Evolutionary conservation across 2,888 invertebrate species (phyloP), one percentile per base, ranked within the genome.

Genomic region (Epinotia demarniana): DNA sequence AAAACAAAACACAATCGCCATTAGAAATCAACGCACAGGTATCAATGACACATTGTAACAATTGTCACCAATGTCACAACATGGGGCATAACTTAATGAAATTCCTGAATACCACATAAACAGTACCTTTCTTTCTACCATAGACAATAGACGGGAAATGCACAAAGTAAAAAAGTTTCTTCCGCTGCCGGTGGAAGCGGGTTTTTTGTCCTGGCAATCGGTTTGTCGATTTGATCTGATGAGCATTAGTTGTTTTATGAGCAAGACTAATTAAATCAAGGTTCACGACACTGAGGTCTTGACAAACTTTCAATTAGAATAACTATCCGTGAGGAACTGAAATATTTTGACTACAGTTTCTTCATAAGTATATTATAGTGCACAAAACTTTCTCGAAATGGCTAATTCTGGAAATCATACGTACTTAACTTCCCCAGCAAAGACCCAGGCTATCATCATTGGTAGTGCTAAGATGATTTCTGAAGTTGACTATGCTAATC

Each of bases 81-180:
- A 61, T n/a, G n/a, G n/a, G 53, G 53, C 61, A 27, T n/a, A 53
- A 53, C 5, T 39, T 23, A 57, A 18, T 58, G 55, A 57, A 39
- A 72, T 64, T 64, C 27, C 46, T 66, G 23, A 58, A 64, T 43
- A 49, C 18, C 8, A 53, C 46, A 49, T 46, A 49, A 53, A 16
- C 53, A 23, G n/a, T 23, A 64, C 16, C 43, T 49, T 82, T 83
- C 83, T 86, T 85, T 85, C 82, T 78, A 81, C 72, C 72, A 80
- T 75, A 86, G 80, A 89, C 89, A 88, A 87, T 87, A 78, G 83
- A 81, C 85, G 88, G 78, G 86, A 88, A 86, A 80, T 76, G 77
- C 63, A 80, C 77, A 82, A 85, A 80, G 83, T 83, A 18, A 66
- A 62, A 64, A 73, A 61, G 39, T 55, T n/a, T 49, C 77, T 75